Evolutionary conservation across 2,888 invertebrate species (phyloP).

Genomic region (Priocnemis perturbator): DNA sequence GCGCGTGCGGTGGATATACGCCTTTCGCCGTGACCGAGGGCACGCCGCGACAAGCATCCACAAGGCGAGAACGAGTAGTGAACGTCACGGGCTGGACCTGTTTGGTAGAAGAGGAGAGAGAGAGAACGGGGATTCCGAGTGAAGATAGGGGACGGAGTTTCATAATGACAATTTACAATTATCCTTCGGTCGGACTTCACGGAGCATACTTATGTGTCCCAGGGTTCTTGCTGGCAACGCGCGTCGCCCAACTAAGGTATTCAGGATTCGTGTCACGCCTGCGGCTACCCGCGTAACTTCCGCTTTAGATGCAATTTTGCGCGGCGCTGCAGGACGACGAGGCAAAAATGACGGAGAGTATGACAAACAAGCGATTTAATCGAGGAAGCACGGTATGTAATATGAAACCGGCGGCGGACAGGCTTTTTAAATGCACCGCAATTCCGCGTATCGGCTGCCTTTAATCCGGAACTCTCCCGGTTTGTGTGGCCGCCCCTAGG

Average conservation of each 20-base stretch:
- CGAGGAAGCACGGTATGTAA: no score
- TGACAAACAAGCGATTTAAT: no score
- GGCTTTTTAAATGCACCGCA: no score
- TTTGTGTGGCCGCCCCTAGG: no score
- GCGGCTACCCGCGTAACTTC: conserved; percentile 35
- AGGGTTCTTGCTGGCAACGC: background rate
- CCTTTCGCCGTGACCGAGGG: conserved; percentile 17
- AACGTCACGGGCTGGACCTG: background rate
- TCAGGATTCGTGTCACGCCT: conserved; percentile 36
- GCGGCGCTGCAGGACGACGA: background rate
- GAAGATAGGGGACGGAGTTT: conserved; percentile 2
- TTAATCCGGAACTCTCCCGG: no score
- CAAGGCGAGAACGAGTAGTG: conserved; percentile 10
- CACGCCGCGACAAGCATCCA: background rate
- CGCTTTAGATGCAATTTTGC: conserved; percentile 30
- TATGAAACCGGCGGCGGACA: no score
- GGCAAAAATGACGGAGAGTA: background rate
- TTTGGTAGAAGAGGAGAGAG: conserved; percentile 1
- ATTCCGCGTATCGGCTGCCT: no score
- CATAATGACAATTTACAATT: conserved; percentile 48
- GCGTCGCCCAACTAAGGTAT: background rate
- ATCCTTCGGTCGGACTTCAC: conserved; percentile 2
- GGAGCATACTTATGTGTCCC: background rate
- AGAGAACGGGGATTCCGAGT: conserved; percentile 18
- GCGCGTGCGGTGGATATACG: conserved; percentile 59